phyloP scores from a whole-genome alignment of 2,888 invertebrate genomes.

The Arctia plantaginis region DNA sequence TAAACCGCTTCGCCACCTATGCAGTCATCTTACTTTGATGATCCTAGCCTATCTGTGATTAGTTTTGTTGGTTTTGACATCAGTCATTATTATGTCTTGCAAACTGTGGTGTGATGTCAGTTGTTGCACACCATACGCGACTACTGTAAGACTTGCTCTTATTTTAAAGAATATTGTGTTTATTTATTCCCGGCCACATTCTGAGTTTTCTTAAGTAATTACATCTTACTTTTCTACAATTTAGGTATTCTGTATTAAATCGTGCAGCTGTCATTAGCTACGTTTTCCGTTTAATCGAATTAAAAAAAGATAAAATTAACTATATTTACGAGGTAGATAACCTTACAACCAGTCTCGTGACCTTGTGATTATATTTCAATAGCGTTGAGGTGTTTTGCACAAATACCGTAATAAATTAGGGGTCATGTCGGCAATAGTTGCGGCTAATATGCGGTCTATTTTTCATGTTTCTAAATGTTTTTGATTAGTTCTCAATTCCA shows the following conservation, averaged over 20 bases:
- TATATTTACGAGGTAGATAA: slow-evolving; percentile 9
- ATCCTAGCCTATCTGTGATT: too few species aligned
- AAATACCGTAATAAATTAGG: background rate
- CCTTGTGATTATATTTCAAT: slow-evolving; percentile 19
- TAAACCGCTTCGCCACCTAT: too few species aligned
- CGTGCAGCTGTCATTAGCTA: background rate
- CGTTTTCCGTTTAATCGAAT: background rate
- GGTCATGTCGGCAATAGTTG: slow-evolving; percentile 1
- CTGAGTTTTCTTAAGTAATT: background rate
- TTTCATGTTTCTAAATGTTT: background rate
- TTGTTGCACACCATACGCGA: too few species aligned
- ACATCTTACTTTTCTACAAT: background rate
- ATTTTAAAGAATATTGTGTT: too few species aligned
- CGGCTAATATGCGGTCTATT: background rate
- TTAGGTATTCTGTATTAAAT: background rate
- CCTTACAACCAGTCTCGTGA: slow-evolving; percentile 13
- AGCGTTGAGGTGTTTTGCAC: background rate
- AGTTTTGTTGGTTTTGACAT: too few species aligned
- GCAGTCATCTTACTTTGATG: too few species aligned
- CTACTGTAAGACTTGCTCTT: too few species aligned
- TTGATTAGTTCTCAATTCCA: background rate
- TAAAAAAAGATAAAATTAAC: background rate
- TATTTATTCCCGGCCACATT: background rate
- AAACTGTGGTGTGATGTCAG: too few species aligned
- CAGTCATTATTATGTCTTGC: background rate